Evolutionary conservation across 2,888 invertebrate genomes (phyloP).

Genomic region (Epinotia demarniana): DNA sequence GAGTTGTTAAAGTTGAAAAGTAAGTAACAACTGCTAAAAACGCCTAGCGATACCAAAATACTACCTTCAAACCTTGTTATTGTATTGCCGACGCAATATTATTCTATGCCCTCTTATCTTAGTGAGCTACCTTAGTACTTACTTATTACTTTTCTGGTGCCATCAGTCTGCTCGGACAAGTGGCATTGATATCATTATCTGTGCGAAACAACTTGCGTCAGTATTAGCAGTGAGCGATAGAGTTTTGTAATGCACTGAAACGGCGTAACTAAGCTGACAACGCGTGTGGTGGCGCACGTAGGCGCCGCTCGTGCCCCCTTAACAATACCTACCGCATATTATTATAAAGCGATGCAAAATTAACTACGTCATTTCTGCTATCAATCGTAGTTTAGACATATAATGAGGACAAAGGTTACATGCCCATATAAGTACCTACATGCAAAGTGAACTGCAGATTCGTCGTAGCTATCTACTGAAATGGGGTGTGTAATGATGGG

Average conservation of each 20-base stretch:
- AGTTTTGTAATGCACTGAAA: constrained; percentile 18
- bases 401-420: neutral
- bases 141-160: neutral
- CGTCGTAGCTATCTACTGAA: neutral
- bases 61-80: neutral
- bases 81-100: neutral
- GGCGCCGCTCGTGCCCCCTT: constrained; percentile 62
- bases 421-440: neutral
- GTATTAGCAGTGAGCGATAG: constrained; percentile 34
- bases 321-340: constrained; percentile 16
- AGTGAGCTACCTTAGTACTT: too few species aligned
- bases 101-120: neutral
- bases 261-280: constrained; percentile 55
- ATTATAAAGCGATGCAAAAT: constrained; percentile 23
- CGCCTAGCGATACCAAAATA: too few species aligned
- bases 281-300: constrained; percentile 75
- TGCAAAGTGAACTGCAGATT: neutral
- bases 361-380: constrained; percentile 17
- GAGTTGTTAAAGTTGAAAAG: too few species aligned
- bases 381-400: neutral
- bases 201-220: constrained; percentile 27
- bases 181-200: constrained; percentile 35
- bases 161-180: constrained; percentile 18
- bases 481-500: too few species aligned
- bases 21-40: too few species aligned